These are phyloP conservation scores for Aphyosemion australe DNA, from an alignment of 2,113 vertebrate genomes.

Conservation along the genomic window DNA sequence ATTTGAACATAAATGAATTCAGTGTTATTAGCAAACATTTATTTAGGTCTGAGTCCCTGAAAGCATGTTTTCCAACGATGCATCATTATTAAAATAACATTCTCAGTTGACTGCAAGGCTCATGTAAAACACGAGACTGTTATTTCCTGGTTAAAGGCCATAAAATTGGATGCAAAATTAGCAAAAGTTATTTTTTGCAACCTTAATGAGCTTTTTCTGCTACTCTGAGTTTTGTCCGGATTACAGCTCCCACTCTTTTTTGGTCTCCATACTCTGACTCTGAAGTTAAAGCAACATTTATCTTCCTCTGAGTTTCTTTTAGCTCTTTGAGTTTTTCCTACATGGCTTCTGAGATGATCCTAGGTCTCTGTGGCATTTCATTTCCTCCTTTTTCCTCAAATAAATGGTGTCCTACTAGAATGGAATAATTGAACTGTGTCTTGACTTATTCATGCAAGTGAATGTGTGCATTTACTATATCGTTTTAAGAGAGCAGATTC, in stretches of 20 bases:
- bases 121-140: slow-evolving; percentile 13
- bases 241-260: slow-evolving; percentile 19
- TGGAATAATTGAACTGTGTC: slow-evolving; percentile 58
- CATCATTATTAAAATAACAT: slow-evolving; percentile 13
- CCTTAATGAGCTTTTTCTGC: slow-evolving; percentile 51
- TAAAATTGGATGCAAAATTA: slow-evolving; percentile 46
- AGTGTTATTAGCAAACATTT: neutral
- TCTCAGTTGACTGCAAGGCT: slow-evolving; percentile 28
- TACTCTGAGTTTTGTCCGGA: slow-evolving; percentile 36
- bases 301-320: slow-evolving; percentile 40
- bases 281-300: slow-evolving; percentile 36
- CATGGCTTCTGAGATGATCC: slow-evolving; percentile 48
- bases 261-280: slow-evolving; percentile 4
- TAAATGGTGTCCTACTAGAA: slow-evolving; percentile 62
- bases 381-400: slow-evolving; percentile 51
- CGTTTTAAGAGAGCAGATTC: slow-evolving; percentile 25
- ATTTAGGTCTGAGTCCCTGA: slow-evolving; percentile 10
- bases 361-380: slow-evolving; percentile 67
- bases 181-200: slow-evolving; percentile 37
- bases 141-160: slow-evolving; percentile 31
- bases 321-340: slow-evolving; percentile 41
- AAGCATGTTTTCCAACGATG: slow-evolving; percentile 9
- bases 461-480: slow-evolving; percentile 51
- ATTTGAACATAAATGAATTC: slow-evolving; percentile 11
- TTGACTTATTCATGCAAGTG: slow-evolving; percentile 68